These are phyloP conservation scores for Manis javanica DNA, from an alignment of 2,797 vertebrate genomes.

Conservation along the genomic window DNA sequence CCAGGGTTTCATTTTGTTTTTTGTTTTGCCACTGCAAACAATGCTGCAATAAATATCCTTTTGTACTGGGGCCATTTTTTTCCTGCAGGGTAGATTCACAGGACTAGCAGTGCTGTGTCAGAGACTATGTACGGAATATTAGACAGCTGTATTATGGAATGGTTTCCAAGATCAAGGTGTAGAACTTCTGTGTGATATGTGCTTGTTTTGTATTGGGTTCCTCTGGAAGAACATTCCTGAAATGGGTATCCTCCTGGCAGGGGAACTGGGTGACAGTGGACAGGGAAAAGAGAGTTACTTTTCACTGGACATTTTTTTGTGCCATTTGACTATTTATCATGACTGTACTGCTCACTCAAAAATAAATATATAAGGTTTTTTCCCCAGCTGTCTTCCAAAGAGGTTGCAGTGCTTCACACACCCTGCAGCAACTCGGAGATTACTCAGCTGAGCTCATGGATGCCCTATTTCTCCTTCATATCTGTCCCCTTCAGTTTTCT, in stretches of 20 bases:
- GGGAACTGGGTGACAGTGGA: neutral
- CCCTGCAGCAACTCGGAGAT: slow-evolving; percentile 36
- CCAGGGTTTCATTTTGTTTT: neutral
- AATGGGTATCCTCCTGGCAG: neutral
- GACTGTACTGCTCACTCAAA: slow-evolving; percentile 4
- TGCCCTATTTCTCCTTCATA: slow-evolving; percentile 54
- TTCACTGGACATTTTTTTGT: neutral
- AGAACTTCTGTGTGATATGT: neutral
- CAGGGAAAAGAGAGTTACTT: neutral
- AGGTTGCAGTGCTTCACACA: slow-evolving; percentile 46
- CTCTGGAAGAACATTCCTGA: neutral
- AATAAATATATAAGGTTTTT: neutral
- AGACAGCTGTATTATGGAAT: neutral
- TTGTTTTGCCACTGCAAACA: neutral
- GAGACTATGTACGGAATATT: neutral
- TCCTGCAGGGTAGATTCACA: neutral
- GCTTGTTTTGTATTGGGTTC: neutral
- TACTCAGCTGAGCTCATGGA: slow-evolving; percentile 27
- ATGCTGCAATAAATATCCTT: neutral
- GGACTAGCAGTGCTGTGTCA: neutral
- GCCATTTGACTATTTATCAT: neutral
- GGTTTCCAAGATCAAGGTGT: neutral
- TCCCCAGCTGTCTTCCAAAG: slow-evolving; percentile 49
- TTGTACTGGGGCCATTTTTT: neutral
- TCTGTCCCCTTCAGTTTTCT: neutral